Base-by-base conservation (phyloP, 2,888 invertebrate genomes). In the Drosophila acutilabella region DNA sequence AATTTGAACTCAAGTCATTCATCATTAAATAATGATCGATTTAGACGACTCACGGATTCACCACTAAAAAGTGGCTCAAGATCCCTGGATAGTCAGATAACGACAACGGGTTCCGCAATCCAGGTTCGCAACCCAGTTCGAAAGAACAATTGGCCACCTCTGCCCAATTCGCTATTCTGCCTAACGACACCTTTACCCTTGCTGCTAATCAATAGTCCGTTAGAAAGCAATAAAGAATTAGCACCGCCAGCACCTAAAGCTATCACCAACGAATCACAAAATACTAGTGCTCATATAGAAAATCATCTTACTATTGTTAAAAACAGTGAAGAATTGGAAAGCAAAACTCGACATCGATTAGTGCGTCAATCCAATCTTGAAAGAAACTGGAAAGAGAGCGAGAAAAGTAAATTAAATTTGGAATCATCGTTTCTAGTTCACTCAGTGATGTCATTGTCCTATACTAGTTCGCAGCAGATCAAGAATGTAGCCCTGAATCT, bases 361-460 rank as follows among this genome's bases (percentile, higher is more conserved):
- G 30, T 26, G 7, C 48, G 16, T 16, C 48, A 48, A 33, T 4
- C 4, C 4, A 38, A 38, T 38, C 36, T 38, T 38, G 4, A 38
- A 38, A 48, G 8, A 30, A 30, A 30, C 30, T 8, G 30, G 30
- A 30, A 8, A 7, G 30, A 30, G 30, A 8, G 8, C 8, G 30
- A 30, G 30, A 30, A 1, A 30, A 30, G 30, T 30, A 2, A 26
- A 30, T 30, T 8, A 30, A 30, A 30, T 30, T 30, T 30, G 8
- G 8, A 30, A 47, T 47, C 47, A 14, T 11, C 10, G 13, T 26
- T n/a, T 20, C 33, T 30, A 18, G 16, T 18, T 13, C 18, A 13
- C 13, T 64, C 23, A 65, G 73, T 69, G 16, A 74, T 73, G 74
- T 66, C 73, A 41, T 66, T 74, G 41, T 60, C 62, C 38, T 64